phyloP scores from a whole-genome alignment of 2,113 vertebrate species.

The Zosterops lateralis region DNA sequence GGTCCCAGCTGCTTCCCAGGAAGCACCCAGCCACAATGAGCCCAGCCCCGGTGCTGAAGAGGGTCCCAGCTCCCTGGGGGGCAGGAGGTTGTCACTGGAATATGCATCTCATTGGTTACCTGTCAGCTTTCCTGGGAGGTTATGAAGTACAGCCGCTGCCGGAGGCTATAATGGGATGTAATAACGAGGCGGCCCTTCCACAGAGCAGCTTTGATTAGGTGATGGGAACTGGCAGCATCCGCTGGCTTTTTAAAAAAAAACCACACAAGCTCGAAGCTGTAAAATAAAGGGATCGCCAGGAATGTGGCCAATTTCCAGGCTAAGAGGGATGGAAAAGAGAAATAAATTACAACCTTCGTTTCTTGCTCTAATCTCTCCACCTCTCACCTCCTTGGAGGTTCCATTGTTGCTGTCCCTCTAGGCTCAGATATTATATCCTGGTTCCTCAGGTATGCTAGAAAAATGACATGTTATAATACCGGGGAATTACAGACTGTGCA shows the following conservation, averaged over 20 bases:
- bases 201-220: conserved; percentile 37
- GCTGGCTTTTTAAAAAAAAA: background rate
- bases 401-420: background rate
- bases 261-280: background rate
- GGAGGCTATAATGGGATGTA: conserved; percentile 32
- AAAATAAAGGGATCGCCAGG: background rate
- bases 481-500: background rate
- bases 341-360: background rate
- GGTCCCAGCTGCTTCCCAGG: conserved; percentile 12
- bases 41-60: background rate
- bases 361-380: background rate
- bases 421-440: background rate
- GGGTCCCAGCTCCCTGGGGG: background rate
- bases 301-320: background rate
- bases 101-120: conserved; percentile 64
- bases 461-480: background rate
- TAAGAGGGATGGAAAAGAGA: background rate
- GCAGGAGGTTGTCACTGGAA: background rate
- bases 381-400: background rate
- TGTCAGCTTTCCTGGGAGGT: conserved; percentile 50
- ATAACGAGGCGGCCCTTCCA: conserved; percentile 26
- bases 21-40: conserved; percentile 11
- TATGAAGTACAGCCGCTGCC: conserved; percentile 20
- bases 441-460: background rate
- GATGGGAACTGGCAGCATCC: conserved; percentile 34